A percentile compares a stretch with the other conserved stretches of the same genome.
Conservation (phyloP, 2,113 vertebrate genomes). For the Xyliphius kryptos region DNA sequence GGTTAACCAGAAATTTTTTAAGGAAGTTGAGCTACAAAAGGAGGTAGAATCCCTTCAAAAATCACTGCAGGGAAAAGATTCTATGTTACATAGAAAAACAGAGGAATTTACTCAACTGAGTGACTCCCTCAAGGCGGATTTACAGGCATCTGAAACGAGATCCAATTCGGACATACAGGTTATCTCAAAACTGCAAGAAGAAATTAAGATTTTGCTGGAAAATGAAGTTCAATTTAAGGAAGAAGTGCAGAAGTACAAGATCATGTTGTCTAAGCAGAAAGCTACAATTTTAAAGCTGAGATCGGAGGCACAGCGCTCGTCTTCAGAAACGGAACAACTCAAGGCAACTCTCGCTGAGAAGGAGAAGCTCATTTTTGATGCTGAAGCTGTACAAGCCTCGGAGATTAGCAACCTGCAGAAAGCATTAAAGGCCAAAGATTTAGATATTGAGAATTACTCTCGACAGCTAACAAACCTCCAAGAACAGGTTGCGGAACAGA, state of each 20-base stretch:
- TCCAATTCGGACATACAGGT: conserved; percentile 57
- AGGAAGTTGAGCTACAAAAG: conserved; percentile 57
- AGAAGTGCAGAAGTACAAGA: conserved; percentile 51
- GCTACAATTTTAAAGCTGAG: conserved; percentile 47
- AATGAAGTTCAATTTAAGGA: conserved; percentile 63
- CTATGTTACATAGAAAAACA: conserved; percentile 49
- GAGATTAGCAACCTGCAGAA: conserved; percentile 52
- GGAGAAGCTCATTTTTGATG: conserved; percentile 52
- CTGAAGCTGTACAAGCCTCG: conserved; percentile 43
- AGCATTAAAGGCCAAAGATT: conserved; percentile 60
- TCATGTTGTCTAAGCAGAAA: conserved; percentile 57
- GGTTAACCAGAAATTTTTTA: conserved; percentile 48
- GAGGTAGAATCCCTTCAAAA: conserved; percentile 52
- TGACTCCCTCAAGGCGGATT: conserved; percentile 53
- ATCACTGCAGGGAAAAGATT: conserved; percentile 55
- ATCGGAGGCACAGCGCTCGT: conserved; percentile 54
- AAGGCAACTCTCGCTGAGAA: conserved; percentile 60
- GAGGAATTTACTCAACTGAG: conserved; percentile 58
- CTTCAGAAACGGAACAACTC: conserved; percentile 54
- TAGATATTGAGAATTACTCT: conserved; percentile 61
- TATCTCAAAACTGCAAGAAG: conserved; percentile 61
- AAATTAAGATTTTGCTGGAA: conserved; percentile 55
- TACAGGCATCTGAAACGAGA: conserved; percentile 59
- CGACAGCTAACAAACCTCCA: conserved; percentile 58
- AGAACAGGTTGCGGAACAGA: conserved; percentile 55